These are phyloP conservation scores for Holothuria leucospilota DNA, from an alignment of 53 echinoderm and acorn worm genomes.

Conservation along the genomic window DNA sequence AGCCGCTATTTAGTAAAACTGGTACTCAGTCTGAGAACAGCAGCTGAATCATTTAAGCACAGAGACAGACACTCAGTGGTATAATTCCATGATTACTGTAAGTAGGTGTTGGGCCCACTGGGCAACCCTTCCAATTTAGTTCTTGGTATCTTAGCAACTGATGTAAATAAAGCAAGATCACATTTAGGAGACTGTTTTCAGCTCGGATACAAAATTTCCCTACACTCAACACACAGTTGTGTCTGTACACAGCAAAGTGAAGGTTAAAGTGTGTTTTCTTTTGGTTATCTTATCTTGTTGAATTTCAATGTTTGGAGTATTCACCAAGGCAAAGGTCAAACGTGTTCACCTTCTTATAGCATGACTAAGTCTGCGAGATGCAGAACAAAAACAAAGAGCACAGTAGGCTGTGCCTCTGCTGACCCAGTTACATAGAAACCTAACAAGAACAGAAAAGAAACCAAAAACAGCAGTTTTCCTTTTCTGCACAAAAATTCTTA, in stretches of 20 bases:
- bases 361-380: neutral
- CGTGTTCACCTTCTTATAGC: neutral
- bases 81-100: too few species aligned
- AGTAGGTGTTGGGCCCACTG: neutral
- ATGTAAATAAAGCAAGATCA: conserved; percentile 11
- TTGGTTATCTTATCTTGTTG: too few species aligned
- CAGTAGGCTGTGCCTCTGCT: neutral
- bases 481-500: too few species aligned
- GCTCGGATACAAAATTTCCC: neutral
- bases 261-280: neutral
- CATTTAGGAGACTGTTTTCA: neutral
- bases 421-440: conserved; percentile 12
- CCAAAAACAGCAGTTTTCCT: too few species aligned
- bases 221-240: neutral
- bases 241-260: neutral
- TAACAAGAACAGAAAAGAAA: neutral
- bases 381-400: conserved; percentile 31
- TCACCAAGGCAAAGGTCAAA: neutral
- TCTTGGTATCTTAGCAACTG: conserved; percentile 24
- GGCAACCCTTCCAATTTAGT: conserved; percentile 1
- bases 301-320: neutral
- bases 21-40: too few species aligned
- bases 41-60: too few species aligned
- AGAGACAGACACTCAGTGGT: too few species aligned
- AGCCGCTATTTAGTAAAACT: too few species aligned